These are phyloP conservation scores for Patiria pectinifera DNA, from an alignment of 53 echinoderm and acorn worm genomes.

Conservation along the genomic window DNA sequence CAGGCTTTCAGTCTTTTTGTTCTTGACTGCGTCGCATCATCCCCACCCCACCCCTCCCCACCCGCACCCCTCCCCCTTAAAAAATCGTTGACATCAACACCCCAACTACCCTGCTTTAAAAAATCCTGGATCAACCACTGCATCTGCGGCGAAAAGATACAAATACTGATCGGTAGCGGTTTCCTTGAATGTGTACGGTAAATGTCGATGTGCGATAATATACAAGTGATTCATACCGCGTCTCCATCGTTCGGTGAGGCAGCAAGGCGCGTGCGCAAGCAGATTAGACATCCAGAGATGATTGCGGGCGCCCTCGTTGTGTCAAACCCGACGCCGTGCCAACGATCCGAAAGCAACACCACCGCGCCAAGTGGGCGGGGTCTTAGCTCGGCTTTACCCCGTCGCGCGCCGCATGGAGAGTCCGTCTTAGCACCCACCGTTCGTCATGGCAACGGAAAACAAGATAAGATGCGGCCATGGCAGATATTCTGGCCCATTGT, in stretches of 20 bases:
- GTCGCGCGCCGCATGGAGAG: not conserved
- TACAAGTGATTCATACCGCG: not conserved
- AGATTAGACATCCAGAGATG: not conserved
- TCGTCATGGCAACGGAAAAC: slow-evolving; percentile 54
- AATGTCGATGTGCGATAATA: not conserved
- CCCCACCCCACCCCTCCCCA: no score
- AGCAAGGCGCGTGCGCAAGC: not conserved
- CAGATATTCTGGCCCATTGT: not conserved
- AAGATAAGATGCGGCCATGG: slow-evolving; percentile 13
- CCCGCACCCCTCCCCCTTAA: no score
- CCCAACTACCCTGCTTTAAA: no score
- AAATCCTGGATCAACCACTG: no score
- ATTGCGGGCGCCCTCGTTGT: slow-evolving; percentile 42
- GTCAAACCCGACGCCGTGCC: not conserved
- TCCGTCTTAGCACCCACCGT: not conserved
- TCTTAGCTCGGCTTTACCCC: slow-evolving; percentile 27
- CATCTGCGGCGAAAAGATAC: not conserved
- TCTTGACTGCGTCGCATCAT: no score
- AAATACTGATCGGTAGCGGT: not conserved
- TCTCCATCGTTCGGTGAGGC: not conserved
- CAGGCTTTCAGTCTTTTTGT: no score
- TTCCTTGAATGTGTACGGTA: slow-evolving; percentile 2
- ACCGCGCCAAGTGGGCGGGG: slow-evolving; percentile 38
- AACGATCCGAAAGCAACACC: not conserved
- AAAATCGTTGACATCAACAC: no score